phyloP scores from a whole-genome alignment of 35 echinoderm and acorn worm genomes.

The Lytechinus pictus region DNA sequence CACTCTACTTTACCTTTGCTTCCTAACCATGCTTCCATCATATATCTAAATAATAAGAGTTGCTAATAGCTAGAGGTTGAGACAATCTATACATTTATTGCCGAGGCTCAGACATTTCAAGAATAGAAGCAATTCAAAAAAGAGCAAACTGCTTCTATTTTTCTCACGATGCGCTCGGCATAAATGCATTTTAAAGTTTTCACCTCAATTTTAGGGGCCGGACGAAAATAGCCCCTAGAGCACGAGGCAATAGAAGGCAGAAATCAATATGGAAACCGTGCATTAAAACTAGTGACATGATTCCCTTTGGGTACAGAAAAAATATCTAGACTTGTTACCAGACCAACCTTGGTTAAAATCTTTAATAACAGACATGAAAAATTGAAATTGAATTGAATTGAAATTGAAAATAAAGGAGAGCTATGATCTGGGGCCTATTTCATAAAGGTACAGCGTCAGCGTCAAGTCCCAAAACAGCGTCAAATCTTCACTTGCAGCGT shows the following conservation, averaged over 20 bases:
- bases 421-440: no score
- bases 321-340: not conserved
- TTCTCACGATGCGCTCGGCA: not conserved
- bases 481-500: no score
- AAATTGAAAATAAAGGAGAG: no score
- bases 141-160: not conserved
- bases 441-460: no score
- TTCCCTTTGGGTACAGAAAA: not conserved
- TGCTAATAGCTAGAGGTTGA: not conserved
- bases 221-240: not conserved
- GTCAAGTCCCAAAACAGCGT: no score
- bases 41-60: not conserved
- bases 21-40: not conserved
- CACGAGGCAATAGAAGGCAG: not conserved
- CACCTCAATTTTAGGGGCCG: not conserved
- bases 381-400: no score
- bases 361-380: no score
- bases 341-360: not conserved
- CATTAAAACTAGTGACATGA: conserved; percentile 13
- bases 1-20: not conserved
- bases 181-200: conserved; percentile 10
- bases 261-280: conserved; percentile 18
- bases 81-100: not conserved
- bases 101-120: not conserved
- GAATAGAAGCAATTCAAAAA: not conserved